A percentile compares a stretch with the other conserved stretches of the same genome.
phyloP scores from a whole-genome alignment of 2,888 invertebrate species.

The Empis stercorea region DNA sequence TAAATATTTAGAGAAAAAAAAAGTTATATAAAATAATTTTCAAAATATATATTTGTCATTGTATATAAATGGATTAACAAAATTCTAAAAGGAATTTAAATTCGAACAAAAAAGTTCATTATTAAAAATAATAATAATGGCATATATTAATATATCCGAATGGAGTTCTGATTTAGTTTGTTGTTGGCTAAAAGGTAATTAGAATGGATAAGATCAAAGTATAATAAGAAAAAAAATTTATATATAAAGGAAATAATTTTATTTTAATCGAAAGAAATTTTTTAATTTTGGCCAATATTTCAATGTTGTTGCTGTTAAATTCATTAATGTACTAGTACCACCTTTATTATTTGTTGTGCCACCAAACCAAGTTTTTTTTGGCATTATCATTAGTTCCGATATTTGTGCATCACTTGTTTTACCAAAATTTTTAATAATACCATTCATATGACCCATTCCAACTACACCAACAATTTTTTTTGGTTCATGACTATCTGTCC shows the following conservation, averaged over 20 bases:
- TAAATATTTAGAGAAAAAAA: no score
- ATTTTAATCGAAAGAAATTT: slow-evolving; percentile 7
- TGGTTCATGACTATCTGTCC: slow-evolving; percentile 23
- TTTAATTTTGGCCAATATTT: slow-evolving; percentile 5
- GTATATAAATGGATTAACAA: no score
- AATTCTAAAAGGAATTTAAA: no score
- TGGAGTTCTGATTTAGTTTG: slow-evolving; percentile 85
- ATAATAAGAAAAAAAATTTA: not conserved
- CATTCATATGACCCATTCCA: slow-evolving; percentile 84
- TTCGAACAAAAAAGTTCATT: no score
- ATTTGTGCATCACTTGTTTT: slow-evolving; percentile 12
- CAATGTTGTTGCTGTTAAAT: not conserved
- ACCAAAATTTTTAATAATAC: slow-evolving; percentile 29
- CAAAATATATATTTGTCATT: no score
- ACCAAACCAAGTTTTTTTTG: not conserved
- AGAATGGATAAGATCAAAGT: slow-evolving; percentile 16
- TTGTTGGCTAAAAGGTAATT: slow-evolving; percentile 75
- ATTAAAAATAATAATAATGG: no score
- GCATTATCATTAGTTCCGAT: slow-evolving; percentile 11
- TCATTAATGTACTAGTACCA: not conserved
- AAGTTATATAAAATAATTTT: no score
- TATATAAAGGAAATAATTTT: not conserved
- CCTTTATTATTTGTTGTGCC: not conserved
- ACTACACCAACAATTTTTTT: slow-evolving; percentile 80
- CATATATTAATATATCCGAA: slow-evolving; percentile 74